These are phyloP conservation scores for Lucilia cuprina DNA, from an alignment of 1,140 invertebrate genomes.

Conservation along the genomic window DNA sequence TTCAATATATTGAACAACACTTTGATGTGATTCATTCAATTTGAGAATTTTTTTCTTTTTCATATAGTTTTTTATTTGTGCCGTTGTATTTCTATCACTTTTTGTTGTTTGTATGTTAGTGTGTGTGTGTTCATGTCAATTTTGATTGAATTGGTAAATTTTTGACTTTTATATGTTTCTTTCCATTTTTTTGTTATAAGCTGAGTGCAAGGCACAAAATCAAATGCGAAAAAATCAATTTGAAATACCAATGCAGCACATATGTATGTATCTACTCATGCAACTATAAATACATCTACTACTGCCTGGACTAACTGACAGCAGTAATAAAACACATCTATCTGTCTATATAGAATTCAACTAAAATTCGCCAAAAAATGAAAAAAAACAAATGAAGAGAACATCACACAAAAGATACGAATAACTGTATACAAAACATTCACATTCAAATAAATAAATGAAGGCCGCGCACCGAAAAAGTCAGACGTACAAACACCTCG, in stretches of 20 bases:
- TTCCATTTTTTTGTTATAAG: no score
- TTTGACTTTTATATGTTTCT: constrained; percentile 19
- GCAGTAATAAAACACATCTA: not conserved
- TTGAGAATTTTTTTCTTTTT: not conserved
- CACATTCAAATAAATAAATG: not conserved
- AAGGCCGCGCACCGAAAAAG: no score
- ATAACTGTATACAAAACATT: not conserved
- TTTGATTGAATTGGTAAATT: constrained; percentile 35
- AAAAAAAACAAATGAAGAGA: not conserved
- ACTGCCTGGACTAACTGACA: not conserved
- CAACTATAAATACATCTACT: not conserved
- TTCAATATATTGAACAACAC: constrained; percentile 30
- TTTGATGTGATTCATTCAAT: constrained; percentile 29
- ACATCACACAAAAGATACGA: not conserved
- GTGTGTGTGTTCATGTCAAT: not conserved
- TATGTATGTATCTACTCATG: not conserved
- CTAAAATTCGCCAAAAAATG: not conserved
- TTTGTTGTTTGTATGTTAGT: not conserved
- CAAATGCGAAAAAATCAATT: not conserved
- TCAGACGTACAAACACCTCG: not conserved
- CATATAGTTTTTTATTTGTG: not conserved
- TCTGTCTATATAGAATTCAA: not conserved
- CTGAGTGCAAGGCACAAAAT: not conserved
- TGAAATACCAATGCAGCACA: not conserved
- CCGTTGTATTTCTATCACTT: not conserved